A percentile compares a stretch with the other conserved stretches of the same genome.
phyloP scores from a whole-genome alignment of 2,113 vertebrate genomes.

The Struthio camelus region DNA sequence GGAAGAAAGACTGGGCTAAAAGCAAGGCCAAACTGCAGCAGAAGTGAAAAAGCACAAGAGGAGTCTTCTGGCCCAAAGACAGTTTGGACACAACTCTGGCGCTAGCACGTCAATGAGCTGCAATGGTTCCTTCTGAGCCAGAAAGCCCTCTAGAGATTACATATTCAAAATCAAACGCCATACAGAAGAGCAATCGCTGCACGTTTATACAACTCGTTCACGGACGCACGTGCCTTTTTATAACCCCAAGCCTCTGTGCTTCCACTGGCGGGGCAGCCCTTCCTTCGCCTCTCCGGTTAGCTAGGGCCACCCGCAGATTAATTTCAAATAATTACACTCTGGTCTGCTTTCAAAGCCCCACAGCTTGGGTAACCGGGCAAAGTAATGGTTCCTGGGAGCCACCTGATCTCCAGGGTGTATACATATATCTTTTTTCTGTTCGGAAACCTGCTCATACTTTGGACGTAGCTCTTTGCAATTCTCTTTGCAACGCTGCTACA shows the following conservation, averaged over 20 bases:
- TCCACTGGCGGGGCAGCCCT: not conserved
- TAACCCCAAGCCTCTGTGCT: not conserved
- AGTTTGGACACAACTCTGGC: not conserved
- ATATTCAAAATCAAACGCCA: not conserved
- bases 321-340: constrained; percentile 1
- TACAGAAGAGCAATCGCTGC: not conserved
- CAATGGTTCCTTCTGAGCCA: not conserved
- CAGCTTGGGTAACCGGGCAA: not conserved
- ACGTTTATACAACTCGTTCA: not conserved
- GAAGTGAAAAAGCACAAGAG: not conserved
- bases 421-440: not conserved
- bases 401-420: not conserved
- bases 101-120: not conserved
- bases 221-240: not conserved
- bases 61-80: not conserved
- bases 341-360: not conserved
- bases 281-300: not conserved
- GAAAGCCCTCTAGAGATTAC: not conserved
- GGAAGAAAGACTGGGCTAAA: not conserved
- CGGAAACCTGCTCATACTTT: not conserved
- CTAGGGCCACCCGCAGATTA: not conserved
- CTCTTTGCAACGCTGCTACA: not conserved
- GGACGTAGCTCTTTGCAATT: not conserved
- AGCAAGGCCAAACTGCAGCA: not conserved
- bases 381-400: not conserved